Percentiles rank a stretch among this genome's conserved stretches.
Conservation (phyloP, 2,113 vertebrate genomes). For the Rhea pennata region DNA sequence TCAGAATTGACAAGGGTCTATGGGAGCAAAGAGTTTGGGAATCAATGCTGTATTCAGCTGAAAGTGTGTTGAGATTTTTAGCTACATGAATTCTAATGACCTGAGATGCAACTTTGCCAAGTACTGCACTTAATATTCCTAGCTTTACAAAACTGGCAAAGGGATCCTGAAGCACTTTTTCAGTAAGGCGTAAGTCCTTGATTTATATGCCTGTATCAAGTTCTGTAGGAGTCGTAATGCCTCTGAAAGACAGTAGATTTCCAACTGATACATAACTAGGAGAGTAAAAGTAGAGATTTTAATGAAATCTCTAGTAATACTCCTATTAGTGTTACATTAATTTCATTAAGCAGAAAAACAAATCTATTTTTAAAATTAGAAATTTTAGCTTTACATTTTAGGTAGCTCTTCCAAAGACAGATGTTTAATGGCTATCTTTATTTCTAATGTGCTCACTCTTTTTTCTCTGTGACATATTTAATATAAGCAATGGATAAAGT, state of each 20-base stretch:
- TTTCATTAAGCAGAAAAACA: neutral
- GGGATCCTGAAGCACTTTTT: neutral
- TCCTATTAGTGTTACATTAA: neutral
- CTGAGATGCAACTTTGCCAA: neutral
- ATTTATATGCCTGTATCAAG: neutral
- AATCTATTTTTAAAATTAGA: slow-evolving; percentile 11
- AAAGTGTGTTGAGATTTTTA: neutral
- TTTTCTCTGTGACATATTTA: neutral
- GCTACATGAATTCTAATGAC: neutral
- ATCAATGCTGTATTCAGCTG: neutral
- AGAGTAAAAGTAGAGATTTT: neutral
- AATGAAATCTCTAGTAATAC: neutral
- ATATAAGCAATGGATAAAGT: slow-evolving; percentile 14
- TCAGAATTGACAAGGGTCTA: neutral
- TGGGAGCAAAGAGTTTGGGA: neutral
- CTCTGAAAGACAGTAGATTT: neutral
- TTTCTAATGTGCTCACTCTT: neutral
- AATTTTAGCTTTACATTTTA: neutral
- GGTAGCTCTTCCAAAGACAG: neutral
- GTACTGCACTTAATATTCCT: neutral
- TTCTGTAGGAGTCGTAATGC: neutral
- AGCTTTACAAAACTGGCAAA: neutral
- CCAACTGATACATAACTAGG: neutral
- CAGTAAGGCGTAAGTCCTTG: neutral
- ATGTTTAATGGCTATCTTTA: neutral